Base-by-base conservation (phyloP, 2,113 vertebrate species). In the Leptobrachium ailaonicum region DNA sequence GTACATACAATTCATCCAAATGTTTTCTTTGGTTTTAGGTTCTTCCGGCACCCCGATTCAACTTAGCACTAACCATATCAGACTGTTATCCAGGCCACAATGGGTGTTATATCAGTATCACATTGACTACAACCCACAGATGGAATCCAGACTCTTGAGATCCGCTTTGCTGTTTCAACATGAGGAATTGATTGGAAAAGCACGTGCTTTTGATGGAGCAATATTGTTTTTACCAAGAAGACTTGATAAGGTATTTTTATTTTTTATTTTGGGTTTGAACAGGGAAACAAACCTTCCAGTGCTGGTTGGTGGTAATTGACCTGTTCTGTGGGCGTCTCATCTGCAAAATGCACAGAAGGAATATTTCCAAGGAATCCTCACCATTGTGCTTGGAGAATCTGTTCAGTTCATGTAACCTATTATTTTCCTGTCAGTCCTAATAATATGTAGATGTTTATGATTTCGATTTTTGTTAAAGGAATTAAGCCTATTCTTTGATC, bases 41-140 rank as follows among this genome's bases (percentile, higher is more conserved):
- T 79, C 88, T 32, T 94, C 93, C 0, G 97, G 98, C 0, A 50
- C 45, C 4, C 0, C 62, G 0, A 92, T 99, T 54, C 88, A 84
- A 53, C 82, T 99, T 81, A 90, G 80, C 1, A 85, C 96, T 0
- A 99, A 99, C 90, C 96, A 90, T 82, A 94, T 96, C 44, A 93
- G 94, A 0, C 83, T 99, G 86, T 82, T 91, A 0, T 97, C 96
- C 1, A 94, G 95, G 0, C 96, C 97, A 0, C 92, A 96, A 69
- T 99, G 98, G 97, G 89, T 92, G 47, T 87, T 99, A 0, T 98
- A 94, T 76, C 98, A 99, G 84, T 99, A 99, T 76, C 97, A 98
- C 1, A 88, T 98, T 41, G 91, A 86, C 87, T 99, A 93, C 76
- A 95, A 87, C 3, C 97, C 98, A 0, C 87, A 92, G 9, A 95